phyloP scores from a whole-genome alignment of 2,888 invertebrate genomes.

The Acrobasis consociella region DNA sequence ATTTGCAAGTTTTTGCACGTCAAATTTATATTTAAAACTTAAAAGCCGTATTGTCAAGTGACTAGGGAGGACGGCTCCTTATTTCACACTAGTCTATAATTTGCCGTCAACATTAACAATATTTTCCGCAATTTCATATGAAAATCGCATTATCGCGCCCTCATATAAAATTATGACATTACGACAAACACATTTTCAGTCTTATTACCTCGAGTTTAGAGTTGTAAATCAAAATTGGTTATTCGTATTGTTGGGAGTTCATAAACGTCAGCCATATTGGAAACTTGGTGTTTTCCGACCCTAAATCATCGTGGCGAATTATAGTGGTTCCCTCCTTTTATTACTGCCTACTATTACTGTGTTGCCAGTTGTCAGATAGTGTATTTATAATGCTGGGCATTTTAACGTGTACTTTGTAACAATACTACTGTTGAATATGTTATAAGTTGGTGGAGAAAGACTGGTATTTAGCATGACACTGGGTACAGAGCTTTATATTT shows the following conservation, averaged over 20 bases:
- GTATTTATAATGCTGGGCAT: constrained; percentile 25
- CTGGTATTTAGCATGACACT: not conserved
- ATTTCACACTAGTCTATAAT: constrained; percentile 20
- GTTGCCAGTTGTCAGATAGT: constrained; percentile 24
- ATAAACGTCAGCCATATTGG: constrained; percentile 48
- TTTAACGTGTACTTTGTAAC: constrained; percentile 28
- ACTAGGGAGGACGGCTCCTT: constrained; percentile 2
- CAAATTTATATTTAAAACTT: constrained; percentile 2
- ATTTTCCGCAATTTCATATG: constrained; percentile 18
- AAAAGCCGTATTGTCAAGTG: constrained; percentile 10
- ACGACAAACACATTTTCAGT: constrained; percentile 10
- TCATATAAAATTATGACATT: constrained; percentile 12
- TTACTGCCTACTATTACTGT: constrained; percentile 38
- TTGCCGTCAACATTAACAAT: constrained; percentile 12
- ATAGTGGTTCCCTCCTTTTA: constrained; percentile 49
- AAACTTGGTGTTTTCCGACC: constrained; percentile 49
- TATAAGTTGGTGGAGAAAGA: constrained; percentile 3
- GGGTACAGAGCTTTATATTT: constrained; percentile 1
- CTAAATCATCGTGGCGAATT: constrained; percentile 53
- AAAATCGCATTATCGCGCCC: constrained; percentile 20
- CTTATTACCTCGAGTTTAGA: constrained; percentile 12
- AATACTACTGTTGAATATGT: constrained; percentile 19
- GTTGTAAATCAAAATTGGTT: constrained; percentile 25
- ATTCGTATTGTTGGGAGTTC: constrained; percentile 28
- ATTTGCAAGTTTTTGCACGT: constrained; percentile 4